Base-by-base conservation (phyloP, 2,888 invertebrate genomes). In the Chorisops tibialis region DNA sequence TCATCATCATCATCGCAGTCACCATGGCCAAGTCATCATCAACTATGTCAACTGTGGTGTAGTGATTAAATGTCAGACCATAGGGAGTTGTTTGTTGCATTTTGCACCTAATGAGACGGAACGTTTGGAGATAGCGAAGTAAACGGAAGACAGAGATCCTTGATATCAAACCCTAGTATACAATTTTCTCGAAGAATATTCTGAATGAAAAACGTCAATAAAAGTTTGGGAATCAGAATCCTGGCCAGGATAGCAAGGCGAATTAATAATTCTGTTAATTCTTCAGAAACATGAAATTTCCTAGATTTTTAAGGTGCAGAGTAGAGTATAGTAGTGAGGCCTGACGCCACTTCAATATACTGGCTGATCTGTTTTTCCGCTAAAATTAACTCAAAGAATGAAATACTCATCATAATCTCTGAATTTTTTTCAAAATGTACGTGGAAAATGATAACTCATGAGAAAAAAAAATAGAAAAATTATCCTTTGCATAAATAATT, bases 101-200 rank as follows among this genome's bases (percentile, higher is more conserved):
- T n/a, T n/a, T n/a, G 59, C 48, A 48, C 48, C 47, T 59, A 59
- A 59, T 59, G 59, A 47, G 59, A 59, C 47, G 59, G 59, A 59
- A 59, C 59, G 37, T 37, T 18, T 37, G 48, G 59, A 59, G 59
- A 59, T 59, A 59, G 59, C 48, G 48, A 59, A 59, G 47, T 47
- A 59, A 59, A 48, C 38, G 48, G 14, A 47, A 59, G 48, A 48
- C 38, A 38, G 14, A 47, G 48, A 47, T 59, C 21, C 37, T 59
- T 37, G 48, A 56, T 56, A 43, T 56, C 38, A 21, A 35, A 43
- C 43, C 56, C 18, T 56, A 24, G 56, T 35, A 30, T 45, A 16
- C 45, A 16, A 56, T 30, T 30, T 30, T 30, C 9, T 30, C 30
- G 9, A 7, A 30, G 30, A 9, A 30, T 30, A 9, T 9, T 2